These are phyloP conservation scores for Rhynchonycteris naso DNA, from an alignment of 2,797 vertebrate species.

Conservation along the genomic window DNA sequence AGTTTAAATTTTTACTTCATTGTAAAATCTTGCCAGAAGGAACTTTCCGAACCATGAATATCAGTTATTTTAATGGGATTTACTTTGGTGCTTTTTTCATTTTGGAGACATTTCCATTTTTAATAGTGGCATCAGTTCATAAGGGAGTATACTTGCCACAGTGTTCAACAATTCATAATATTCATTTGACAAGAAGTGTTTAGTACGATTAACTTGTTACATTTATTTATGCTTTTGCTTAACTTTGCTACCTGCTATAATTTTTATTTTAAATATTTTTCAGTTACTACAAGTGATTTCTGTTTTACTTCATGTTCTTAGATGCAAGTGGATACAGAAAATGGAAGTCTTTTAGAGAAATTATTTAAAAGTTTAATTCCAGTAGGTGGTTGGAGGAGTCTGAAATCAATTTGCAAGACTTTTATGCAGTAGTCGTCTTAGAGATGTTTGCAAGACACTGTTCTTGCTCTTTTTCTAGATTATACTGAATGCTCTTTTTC, in stretches of 20 bases:
- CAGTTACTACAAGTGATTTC: conserved; percentile 22
- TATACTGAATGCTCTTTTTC: background rate
- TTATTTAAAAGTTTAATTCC: conserved; percentile 47
- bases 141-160: background rate
- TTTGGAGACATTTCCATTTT: conserved; percentile 61
- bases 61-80: conserved; percentile 59
- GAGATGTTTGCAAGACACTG: background rate
- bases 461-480: conserved; percentile 42
- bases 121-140: conserved; percentile 21
- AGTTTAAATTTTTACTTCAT: conserved; percentile 55
- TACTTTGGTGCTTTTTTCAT: conserved; percentile 67
- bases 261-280: conserved; percentile 39
- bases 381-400: background rate
- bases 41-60: conserved; percentile 20
- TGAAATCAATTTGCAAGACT: conserved; percentile 44
- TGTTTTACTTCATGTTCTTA: conserved; percentile 49
- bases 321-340: background rate
- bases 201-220: background rate
- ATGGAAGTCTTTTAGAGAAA: conserved; percentile 40
- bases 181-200: conserved; percentile 12
- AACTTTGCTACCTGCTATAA: conserved; percentile 1
- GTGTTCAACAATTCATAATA: background rate
- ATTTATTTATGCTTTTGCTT: conserved; percentile 39
- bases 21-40: conserved; percentile 38
- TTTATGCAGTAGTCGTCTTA: conserved; percentile 12